These are phyloP conservation scores for Acanthisitta chloris DNA, from an alignment of 2,113 vertebrate genomes.

Conservation along the genomic window DNA sequence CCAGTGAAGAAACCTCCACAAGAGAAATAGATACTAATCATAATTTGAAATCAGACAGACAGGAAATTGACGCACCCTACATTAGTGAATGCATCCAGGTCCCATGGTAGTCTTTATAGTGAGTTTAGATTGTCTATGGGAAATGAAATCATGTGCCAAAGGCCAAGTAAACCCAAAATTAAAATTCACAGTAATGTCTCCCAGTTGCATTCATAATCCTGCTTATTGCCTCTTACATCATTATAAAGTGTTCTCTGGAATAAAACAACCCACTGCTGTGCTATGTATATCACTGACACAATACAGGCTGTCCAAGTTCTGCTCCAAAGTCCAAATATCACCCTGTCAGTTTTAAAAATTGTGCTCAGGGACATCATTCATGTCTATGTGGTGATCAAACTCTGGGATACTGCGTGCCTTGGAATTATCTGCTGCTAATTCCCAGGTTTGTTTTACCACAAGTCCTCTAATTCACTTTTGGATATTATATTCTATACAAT, in stretches of 20 bases:
- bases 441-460: not conserved
- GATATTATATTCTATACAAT: not conserved
- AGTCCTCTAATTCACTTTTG: not conserved
- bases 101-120: slow-evolving; percentile 28
- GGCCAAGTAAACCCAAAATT: slow-evolving; percentile 54
- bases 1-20: not conserved
- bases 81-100: slow-evolving; percentile 40
- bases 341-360: not conserved
- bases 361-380: not conserved
- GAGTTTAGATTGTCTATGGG: slow-evolving; percentile 45
- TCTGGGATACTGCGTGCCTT: not conserved
- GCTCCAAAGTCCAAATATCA: not conserved
- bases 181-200: slow-evolving; percentile 59
- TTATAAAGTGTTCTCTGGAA: not conserved
- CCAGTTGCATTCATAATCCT: slow-evolving; percentile 60
- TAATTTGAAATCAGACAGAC: slow-evolving; percentile 34
- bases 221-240: slow-evolving; percentile 60
- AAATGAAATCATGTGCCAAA: slow-evolving; percentile 33
- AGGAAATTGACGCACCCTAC: slow-evolving; percentile 55
- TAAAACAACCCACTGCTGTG: not conserved
- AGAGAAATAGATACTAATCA: not conserved
- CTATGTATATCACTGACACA: not conserved
- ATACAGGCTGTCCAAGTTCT: not conserved
- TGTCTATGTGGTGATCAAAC: not conserved
- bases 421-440: not conserved